Evolutionary conservation across 1,140 invertebrate genomes (phyloP).

Genomic region (Neodiprion virginianus): DNA sequence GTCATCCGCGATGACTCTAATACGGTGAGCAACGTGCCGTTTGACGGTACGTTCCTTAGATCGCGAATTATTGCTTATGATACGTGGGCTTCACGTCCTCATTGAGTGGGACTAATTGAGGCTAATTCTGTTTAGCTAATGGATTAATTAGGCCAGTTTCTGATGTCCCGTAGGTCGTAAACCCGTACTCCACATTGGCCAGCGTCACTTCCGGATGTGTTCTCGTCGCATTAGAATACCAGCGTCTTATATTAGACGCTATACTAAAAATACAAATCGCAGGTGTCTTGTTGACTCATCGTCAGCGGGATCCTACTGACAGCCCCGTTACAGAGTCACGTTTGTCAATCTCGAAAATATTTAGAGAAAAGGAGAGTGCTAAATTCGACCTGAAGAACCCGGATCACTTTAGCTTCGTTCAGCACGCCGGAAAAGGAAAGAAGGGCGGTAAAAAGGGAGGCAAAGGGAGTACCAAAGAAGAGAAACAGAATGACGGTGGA

Average conservation of each 20-base stretch:
- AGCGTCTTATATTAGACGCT: not conserved
- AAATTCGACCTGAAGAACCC: conserved; percentile 6
- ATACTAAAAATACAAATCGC: not conserved
- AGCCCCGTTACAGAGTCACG: not conserved
- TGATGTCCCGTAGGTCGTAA: not conserved
- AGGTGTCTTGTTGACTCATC: not conserved
- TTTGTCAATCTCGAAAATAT: not conserved
- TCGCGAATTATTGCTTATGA: too few species aligned
- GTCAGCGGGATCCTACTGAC: not conserved
- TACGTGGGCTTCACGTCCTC: too few species aligned
- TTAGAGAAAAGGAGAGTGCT: not conserved
- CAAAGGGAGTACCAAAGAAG: not conserved
- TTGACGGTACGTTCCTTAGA: too few species aligned
- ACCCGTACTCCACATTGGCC: not conserved
- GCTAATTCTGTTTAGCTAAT: not conserved
- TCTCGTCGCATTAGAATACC: not conserved
- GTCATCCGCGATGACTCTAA: too few species aligned
- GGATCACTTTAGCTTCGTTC: not conserved
- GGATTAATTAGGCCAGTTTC: not conserved
- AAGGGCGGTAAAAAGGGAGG: not conserved
- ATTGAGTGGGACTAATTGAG: too few species aligned
- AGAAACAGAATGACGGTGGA: not conserved
- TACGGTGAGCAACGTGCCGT: too few species aligned
- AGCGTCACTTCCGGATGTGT: not conserved
- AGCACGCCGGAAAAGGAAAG: not conserved